phyloP scores from a whole-genome alignment of 2,888 invertebrate species.

The Silvanus unidentatus region DNA sequence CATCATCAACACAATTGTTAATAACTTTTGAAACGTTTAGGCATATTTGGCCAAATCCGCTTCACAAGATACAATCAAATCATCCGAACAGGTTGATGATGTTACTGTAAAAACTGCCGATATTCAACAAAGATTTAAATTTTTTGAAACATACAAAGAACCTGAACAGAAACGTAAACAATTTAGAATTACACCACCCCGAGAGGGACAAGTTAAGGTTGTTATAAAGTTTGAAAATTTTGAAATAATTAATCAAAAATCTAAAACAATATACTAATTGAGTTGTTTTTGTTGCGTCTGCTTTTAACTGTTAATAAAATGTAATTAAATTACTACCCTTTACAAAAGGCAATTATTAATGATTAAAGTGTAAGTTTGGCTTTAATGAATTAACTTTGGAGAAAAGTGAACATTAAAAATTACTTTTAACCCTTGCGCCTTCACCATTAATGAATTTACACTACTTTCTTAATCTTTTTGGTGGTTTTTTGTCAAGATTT shows the following conservation, averaged over 20 bases:
- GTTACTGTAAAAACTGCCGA: conserved; percentile 75
- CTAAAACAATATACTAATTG: neutral
- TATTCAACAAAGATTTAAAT: conserved; percentile 80
- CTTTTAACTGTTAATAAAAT: neutral
- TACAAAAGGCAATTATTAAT: no score
- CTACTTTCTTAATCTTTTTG: no score
- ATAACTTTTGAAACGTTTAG: conserved; percentile 30
- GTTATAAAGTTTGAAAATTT: conserved; percentile 11
- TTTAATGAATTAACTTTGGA: no score
- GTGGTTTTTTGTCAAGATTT: no score
- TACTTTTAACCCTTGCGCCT: no score
- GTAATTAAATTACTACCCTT: no score
- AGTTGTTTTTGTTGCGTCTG: conserved; percentile 2
- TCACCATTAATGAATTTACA: no score
- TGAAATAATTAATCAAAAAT: conserved; percentile 3
- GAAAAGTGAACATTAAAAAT: no score
- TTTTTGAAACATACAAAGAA: conserved; percentile 82
- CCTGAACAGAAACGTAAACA: conserved; percentile 61
- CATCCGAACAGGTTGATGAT: conserved; percentile 68
- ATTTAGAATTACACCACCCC: conserved; percentile 84
- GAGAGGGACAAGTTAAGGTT: conserved; percentile 69
- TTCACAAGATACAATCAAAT: conserved; percentile 67
- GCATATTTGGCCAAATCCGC: conserved; percentile 51
- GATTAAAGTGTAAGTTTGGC: no score
- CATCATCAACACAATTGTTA: neutral